phyloP scores from a whole-genome alignment of 2,888 invertebrate genomes.

The Eurytoma californica region DNA sequence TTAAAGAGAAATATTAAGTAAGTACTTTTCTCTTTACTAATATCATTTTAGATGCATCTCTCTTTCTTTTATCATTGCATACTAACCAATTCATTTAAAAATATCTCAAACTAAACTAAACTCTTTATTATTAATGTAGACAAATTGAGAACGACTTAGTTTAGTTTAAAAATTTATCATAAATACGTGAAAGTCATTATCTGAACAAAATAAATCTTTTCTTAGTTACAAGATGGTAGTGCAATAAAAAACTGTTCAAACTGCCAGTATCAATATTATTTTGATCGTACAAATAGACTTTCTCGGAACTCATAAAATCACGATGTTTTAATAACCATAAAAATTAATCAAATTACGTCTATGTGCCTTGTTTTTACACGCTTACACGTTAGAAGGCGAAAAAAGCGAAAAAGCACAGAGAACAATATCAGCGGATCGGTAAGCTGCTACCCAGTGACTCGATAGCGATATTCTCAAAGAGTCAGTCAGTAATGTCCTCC shows the following conservation, averaged over 20 bases:
- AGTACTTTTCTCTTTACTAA: neutral
- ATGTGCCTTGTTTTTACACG: conserved; percentile 76
- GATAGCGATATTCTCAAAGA: conserved; percentile 50
- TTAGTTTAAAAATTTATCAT: too few relatives aligned
- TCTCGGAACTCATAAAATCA: conserved; percentile 29
- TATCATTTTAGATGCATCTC: neutral
- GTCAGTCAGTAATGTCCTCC: conserved; percentile 56
- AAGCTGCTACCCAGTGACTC: conserved; percentile 77
- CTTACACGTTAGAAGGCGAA: conserved; percentile 78
- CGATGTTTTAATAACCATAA: conserved; percentile 40
- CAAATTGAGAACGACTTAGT: too few relatives aligned
- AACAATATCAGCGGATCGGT: conserved; percentile 87
- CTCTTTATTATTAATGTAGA: too few relatives aligned
- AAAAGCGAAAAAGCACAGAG: conserved; percentile 85
- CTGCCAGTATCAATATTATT: too few relatives aligned
- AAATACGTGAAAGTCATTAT: too few relatives aligned
- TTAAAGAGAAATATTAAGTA: neutral
- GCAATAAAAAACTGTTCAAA: too few relatives aligned
- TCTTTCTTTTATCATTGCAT: neutral
- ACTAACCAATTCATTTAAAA: conserved; percentile 1
- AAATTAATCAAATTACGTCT: conserved; percentile 38
- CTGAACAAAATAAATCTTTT: too few relatives aligned
- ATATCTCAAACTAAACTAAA: neutral
- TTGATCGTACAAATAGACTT: conserved; percentile 5
- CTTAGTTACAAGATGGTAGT: too few relatives aligned